A percentile compares a stretch with the other conserved stretches of the same genome.
phyloP scores from a whole-genome alignment of 2,113 vertebrate species.

The Oncorhynchus tshawytscha region DNA sequence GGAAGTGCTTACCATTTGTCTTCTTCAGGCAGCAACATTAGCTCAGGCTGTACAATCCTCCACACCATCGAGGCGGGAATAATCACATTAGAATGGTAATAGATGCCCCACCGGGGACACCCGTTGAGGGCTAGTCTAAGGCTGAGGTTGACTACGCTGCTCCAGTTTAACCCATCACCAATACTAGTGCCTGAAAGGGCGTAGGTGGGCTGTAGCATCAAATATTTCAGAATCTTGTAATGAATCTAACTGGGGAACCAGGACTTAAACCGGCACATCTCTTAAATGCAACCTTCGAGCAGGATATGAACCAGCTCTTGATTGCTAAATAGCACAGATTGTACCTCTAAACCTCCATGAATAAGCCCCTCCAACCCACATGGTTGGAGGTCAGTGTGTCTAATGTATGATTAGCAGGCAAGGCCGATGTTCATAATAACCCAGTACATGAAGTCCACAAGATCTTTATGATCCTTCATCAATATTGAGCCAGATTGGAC shows the following conservation, averaged over 20 bases:
- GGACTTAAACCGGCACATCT: too few relatives aligned
- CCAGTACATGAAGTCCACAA: slow-evolving; percentile 4
- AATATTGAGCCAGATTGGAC: slow-evolving; percentile 36
- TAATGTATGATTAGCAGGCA: neutral
- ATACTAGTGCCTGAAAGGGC: neutral
- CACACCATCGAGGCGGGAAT: slow-evolving; percentile 28
- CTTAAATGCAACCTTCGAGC: too few relatives aligned
- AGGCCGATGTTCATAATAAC: neutral
- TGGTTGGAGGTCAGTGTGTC: too few relatives aligned
- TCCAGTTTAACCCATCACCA: neutral
- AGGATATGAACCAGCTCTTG: too few relatives aligned
- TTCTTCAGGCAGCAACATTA: slow-evolving; percentile 48
- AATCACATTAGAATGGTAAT: slow-evolving; percentile 58
- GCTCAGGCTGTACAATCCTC: slow-evolving; percentile 34
- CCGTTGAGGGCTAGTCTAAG: neutral
- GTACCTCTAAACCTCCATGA: too few relatives aligned
- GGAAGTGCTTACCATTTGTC: slow-evolving; percentile 54
- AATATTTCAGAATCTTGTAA: too few relatives aligned
- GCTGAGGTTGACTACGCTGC: neutral
- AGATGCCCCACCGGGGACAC: slow-evolving; percentile 14
- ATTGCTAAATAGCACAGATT: too few relatives aligned
- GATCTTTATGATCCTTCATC: slow-evolving; percentile 28
- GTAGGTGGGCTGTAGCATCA: neutral
- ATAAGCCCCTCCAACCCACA: too few relatives aligned
- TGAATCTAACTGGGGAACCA: too few relatives aligned